phyloP scores from a whole-genome alignment of 2,113 vertebrate genomes.

The Fukomys damarensis region DNA sequence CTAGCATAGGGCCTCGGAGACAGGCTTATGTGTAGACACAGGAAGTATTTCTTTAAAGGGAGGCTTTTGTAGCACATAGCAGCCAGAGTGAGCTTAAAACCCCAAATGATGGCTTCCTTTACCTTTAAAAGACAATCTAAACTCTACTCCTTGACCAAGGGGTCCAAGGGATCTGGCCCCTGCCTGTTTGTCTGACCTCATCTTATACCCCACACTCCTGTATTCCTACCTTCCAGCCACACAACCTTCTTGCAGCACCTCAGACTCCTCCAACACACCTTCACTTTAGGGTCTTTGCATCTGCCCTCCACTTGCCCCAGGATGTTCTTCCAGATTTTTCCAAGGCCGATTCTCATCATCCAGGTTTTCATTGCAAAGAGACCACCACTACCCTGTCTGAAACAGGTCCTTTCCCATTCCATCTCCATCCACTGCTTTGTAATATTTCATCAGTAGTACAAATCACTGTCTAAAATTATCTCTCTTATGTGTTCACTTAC shows the following conservation, averaged over 20 bases:
- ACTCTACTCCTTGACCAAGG: neutral
- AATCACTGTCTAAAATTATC: neutral
- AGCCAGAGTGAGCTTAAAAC: neutral
- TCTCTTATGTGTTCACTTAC: neutral
- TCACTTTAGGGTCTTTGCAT: neutral
- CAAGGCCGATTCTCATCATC: neutral
- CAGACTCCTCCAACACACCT: neutral
- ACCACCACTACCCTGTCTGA: neutral
- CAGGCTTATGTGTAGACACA: neutral
- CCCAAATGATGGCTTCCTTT: neutral
- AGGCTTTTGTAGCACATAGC: neutral
- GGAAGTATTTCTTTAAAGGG: neutral
- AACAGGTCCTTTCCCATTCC: neutral
- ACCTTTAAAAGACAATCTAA: neutral
- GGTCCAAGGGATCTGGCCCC: neutral
- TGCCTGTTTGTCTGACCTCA: neutral
- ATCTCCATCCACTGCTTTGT: neutral
- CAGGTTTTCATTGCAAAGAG: neutral
- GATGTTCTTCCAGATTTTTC: neutral
- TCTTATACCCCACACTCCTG: neutral
- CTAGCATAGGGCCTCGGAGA: neutral
- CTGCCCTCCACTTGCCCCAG: neutral
- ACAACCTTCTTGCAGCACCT: neutral
- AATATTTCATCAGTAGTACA: neutral
- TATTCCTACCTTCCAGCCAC: neutral